phyloP scores from a whole-genome alignment of 1,140 invertebrate genomes.

The Sogatella furcifera region DNA sequence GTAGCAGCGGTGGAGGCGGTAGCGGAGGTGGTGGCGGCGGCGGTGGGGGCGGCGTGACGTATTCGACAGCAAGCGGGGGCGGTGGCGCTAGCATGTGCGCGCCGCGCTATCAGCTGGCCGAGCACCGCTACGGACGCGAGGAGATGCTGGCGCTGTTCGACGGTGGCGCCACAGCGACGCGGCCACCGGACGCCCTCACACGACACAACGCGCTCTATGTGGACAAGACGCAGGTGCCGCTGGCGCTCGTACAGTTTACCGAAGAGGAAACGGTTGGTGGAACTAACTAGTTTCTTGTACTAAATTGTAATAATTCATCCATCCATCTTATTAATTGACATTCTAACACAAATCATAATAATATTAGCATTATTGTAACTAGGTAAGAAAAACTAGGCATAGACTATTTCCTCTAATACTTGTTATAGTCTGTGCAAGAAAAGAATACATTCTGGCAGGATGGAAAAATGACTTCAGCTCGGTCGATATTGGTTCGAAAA shows the following conservation, averaged over 20 bases:
- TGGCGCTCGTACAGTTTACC: conserved; percentile 62
- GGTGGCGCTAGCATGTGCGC: not conserved
- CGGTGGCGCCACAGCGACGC: conserved; percentile 47
- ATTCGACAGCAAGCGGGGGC: conserved; percentile 10
- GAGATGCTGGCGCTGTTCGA: conserved; percentile 80
- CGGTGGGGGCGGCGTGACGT: not conserved
- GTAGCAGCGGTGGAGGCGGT: conserved; percentile 2
- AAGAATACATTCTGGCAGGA: too few relatives aligned
- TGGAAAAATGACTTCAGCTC: too few relatives aligned
- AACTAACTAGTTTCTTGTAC: too few relatives aligned
- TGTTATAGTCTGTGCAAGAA: too few relatives aligned
- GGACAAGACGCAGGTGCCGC: conserved; percentile 62
- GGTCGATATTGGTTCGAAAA: too few relatives aligned
- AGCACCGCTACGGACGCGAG: conserved; percentile 63
- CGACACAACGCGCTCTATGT: conserved; percentile 54
- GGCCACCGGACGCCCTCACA: conserved; percentile 52
- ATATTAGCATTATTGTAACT: too few relatives aligned
- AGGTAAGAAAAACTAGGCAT: too few relatives aligned
- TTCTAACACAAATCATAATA: too few relatives aligned
- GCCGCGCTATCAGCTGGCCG: conserved; percentile 3
- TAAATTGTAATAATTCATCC: too few relatives aligned
- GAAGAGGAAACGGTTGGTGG: conserved; percentile 70
- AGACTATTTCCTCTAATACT: too few relatives aligned
- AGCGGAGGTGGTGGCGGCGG: not conserved
- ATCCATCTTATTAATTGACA: too few relatives aligned